Base-by-base conservation (phyloP, 2,888 invertebrate species). In the Teleiodes luculella region DNA sequence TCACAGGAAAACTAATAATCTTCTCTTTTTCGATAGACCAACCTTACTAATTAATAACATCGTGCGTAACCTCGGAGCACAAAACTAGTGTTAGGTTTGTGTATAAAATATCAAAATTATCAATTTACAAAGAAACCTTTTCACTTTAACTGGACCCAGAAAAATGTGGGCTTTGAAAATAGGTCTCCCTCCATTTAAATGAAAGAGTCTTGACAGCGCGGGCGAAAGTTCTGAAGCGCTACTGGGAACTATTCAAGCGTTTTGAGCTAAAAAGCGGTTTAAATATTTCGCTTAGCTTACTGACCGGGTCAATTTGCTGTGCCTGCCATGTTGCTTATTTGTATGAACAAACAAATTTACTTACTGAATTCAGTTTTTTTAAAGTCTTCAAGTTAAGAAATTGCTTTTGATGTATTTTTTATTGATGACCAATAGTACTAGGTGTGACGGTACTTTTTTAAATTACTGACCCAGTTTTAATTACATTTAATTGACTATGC, bases 91-190 rank as follows among this genome's bases (percentile, higher is more conserved):
- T n/a, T n/a, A n/a, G n/a, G 30, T 14, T 31, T 13, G 14, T 8
- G 11, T 33, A 33, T n/a, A 10, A 3, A 11, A 33, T 10, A 33
- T 33, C 2, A 33, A 33, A 33, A 33, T 8, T 11, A 33, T n/a
- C 10, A 5, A 35, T 24, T 4, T 6, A 24, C 24, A 24, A 24
- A 24, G 24, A 36, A 35, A 54, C 43, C 50, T 54, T 53, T 57
- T 56, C 54, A 56, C 62, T 62, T 60, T 41, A 16, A 30, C 55
- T 56, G 60, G 37, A 52, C 48, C 47, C 39, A 52, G 48, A 50
- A 57, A 61, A 72, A 75, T 67, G 65, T 71, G 65, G 72, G 67
- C 58, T 63, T 52, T 68, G 76, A 71, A 79, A 79, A 77, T 79
- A 78, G 75, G 70, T 62, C 67, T 64, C 68, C 71, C 67, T 64